Conservation (phyloP, 2,888 invertebrate species). For the Noctua fimbriata region DNA sequence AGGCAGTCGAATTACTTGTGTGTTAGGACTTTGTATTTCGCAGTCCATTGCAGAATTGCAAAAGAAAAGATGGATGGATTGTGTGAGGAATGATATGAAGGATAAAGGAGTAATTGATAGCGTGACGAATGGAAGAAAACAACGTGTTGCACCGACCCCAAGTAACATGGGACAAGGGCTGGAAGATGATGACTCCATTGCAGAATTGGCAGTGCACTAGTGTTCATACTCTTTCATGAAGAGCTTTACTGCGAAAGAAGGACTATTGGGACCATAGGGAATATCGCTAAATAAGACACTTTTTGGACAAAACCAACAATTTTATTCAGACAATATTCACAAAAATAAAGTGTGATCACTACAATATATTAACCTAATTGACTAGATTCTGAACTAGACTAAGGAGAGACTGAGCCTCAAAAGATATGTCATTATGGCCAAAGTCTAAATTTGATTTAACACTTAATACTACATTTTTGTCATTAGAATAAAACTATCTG, state of each 20-base stretch:
- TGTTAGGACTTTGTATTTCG: no score
- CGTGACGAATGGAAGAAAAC: no score
- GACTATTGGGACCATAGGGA: neutral
- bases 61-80: no score
- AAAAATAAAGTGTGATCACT: slow-evolving; percentile 79
- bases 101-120: no score
- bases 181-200: no score
- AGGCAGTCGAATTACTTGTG: no score
- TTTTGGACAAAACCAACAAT: slow-evolving; percentile 62
- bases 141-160: no score
- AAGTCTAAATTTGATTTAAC: slow-evolving; percentile 61
- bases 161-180: no score
- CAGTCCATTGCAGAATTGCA: no score
- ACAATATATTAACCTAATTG: slow-evolving; percentile 79
- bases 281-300: slow-evolving; percentile 38
- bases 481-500: slow-evolving; percentile 37
- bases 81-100: no score
- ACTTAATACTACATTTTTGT: slow-evolving; percentile 50
- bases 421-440: slow-evolving; percentile 73
- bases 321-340: slow-evolving; percentile 74
- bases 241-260: neutral
- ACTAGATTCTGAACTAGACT: slow-evolving; percentile 76
- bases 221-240: neutral
- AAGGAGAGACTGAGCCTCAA: slow-evolving; percentile 69
- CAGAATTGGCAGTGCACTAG: neutral